Base-by-base conservation (phyloP, 2,797 vertebrate species). In the Ciconia nigra region DNA sequence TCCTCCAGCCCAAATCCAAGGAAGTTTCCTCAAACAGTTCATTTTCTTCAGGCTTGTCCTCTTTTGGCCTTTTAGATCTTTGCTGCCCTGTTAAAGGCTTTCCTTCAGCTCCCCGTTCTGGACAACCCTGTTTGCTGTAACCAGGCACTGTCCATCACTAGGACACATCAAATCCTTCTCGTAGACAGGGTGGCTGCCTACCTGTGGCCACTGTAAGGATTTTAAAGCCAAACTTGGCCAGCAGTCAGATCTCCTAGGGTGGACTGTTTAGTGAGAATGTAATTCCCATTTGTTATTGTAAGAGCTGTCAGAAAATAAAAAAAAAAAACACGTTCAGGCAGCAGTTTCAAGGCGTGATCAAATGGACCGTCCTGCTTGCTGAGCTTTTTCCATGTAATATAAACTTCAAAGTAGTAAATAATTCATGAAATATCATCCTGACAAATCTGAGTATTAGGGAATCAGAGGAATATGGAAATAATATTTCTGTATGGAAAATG, bases 161-260 rank as follows among this genome's bases (percentile, higher is more conserved):
- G 61, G n/a, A 29, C 31, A 65, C 2, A 0, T 1, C 13, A 18
- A 41, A 20, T 26, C 33, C 15, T 74, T 81, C 61, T 49, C 3
- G 0, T 7, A 5, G 11, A 0, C 3, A 9, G 31, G 42, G 14
- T 29, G n/a, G n/a, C 51, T 71, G 9, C 39, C 52, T 51, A 4
- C 41, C 46, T 78, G 15, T 7, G 5, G n/a, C n/a, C 29, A 14
- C 54, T n/a, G 29, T 10, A 63, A 82, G 66, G 74, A 59, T 54
- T 81, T 31, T 4, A 11, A 39, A 83, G 57, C 13, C 39, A 85
- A 1, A 37, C 37, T 67, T 77, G 54, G 33, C 52, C 14, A 2
- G 29, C 54, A 71, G 37, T 83, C 57, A 52, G 41, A 19, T 80
- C 55, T 67, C 29, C 44, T 33, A 13, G n/a, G 70, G 37, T 47